Conservation (phyloP, 1,140 invertebrate species). For the Drosophila bifasciata region DNA sequence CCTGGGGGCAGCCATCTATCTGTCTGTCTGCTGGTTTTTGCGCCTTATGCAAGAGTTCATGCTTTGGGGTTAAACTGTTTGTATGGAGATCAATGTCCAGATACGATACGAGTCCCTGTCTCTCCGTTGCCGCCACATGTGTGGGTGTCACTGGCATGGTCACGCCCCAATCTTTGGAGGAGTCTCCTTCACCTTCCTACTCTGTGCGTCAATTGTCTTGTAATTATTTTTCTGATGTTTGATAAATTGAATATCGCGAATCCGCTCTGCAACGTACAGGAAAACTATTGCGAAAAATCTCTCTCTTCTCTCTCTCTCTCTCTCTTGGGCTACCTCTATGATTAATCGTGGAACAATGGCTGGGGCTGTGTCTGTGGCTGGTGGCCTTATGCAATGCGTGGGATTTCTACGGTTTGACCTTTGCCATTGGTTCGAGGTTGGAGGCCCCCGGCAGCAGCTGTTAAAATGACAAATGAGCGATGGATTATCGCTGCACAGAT, state of each 20-base stretch:
- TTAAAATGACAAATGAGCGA: constrained; percentile 73
- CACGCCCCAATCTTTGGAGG: constrained; percentile 24
- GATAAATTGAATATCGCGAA: constrained; percentile 82
- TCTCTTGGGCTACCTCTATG: constrained; percentile 39
- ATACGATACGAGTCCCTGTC: constrained; percentile 28
- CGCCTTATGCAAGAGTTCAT: constrained; percentile 69
- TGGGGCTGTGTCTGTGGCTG: not conserved
- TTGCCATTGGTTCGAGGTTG: constrained; percentile 23
- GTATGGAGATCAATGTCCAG: constrained; percentile 75
- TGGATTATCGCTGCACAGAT: constrained; percentile 59
- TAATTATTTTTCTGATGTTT: constrained; percentile 74
- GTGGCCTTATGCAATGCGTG: constrained; percentile 70
- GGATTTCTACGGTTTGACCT: constrained; percentile 59
- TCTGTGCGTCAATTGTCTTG: constrained; percentile 73
- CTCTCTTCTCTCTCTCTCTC: constrained; percentile 10
- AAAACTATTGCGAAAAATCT: constrained; percentile 34
- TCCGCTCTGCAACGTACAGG: constrained; percentile 6
- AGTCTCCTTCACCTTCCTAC: constrained; percentile 16
- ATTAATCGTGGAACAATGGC: constrained; percentile 60
- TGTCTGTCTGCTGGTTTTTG: constrained; percentile 30
- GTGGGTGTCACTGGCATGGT: constrained; percentile 64
- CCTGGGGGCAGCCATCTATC: not conserved
- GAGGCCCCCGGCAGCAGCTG: constrained; percentile 27
- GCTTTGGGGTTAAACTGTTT: constrained; percentile 68
- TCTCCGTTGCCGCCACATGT: constrained; percentile 7